phyloP scores from a whole-genome alignment of 1,140 invertebrate genomes.

The Orussus abietinus region DNA sequence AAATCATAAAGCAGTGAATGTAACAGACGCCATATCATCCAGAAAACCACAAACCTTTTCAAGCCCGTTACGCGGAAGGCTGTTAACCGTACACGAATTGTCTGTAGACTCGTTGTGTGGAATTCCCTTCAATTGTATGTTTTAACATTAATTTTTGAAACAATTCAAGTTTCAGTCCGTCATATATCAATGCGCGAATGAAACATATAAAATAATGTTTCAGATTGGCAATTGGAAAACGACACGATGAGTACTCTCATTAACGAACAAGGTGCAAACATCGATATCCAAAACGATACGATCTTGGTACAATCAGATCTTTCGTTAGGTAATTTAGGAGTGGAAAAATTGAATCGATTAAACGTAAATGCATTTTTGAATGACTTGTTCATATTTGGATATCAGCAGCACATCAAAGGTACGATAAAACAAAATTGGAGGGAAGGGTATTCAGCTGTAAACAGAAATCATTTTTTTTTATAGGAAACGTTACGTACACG shows the following conservation, averaged over 20 bases:
- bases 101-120: constrained; percentile 31
- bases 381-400: constrained; percentile 22
- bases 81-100: constrained; percentile 19
- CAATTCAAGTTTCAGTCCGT: no score
- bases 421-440: constrained; percentile 2
- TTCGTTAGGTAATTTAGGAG: constrained; percentile 16
- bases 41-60: constrained; percentile 9
- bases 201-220: background rate
- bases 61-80: constrained; percentile 5
- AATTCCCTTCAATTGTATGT: constrained; percentile 19
- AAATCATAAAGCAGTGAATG: constrained; percentile 13
- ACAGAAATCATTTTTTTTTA: constrained; percentile 8
- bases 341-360: constrained; percentile 18
- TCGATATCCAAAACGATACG: constrained; percentile 22
- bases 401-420: constrained; percentile 30
- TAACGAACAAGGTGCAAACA: background rate
- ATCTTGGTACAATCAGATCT: constrained; percentile 19
- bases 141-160: constrained; percentile 1
- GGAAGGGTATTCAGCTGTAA: constrained; percentile 3
- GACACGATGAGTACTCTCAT: constrained; percentile 12
- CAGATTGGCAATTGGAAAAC: constrained; percentile 29
- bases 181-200: no score
- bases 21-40: background rate
- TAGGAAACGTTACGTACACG: constrained; percentile 31
- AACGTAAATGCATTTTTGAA: constrained; percentile 19